Evolutionary conservation across 2,888 invertebrate species (phyloP).

Genomic region (Meghimatium bilineatum): DNA sequence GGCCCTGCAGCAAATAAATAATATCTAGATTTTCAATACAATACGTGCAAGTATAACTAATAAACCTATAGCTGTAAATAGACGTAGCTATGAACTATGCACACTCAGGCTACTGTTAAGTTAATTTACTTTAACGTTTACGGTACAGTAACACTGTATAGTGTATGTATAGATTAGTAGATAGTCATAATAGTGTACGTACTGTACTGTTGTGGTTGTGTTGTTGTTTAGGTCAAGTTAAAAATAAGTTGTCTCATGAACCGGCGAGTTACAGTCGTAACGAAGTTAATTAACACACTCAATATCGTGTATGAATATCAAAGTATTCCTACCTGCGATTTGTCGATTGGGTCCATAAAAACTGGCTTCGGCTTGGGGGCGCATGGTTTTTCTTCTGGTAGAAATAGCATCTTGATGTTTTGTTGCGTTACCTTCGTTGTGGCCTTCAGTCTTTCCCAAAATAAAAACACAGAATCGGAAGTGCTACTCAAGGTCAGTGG

Average conservation of each 20-base stretch:
- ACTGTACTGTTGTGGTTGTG: too few relatives aligned
- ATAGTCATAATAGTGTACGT: too few relatives aligned
- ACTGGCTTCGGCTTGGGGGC: conserved; percentile 30
- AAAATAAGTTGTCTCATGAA: not conserved
- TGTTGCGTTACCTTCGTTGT: conserved; percentile 19
- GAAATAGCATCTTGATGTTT: conserved; percentile 18
- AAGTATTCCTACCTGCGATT: conserved; percentile 44
- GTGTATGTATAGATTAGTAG: too few relatives aligned
- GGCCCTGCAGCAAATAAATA: too few relatives aligned
- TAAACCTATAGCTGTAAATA: too few relatives aligned
- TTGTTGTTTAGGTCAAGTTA: too few relatives aligned
- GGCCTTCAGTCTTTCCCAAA: conserved; percentile 22
- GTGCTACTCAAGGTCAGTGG: conserved; percentile 51
- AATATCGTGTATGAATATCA: not conserved
- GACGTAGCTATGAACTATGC: too few relatives aligned
- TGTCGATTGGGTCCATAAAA: conserved; percentile 51
- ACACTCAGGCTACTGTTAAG: too few relatives aligned
- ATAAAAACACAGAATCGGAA: conserved; percentile 36
- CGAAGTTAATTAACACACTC: conserved; percentile 15
- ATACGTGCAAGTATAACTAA: too few relatives aligned
- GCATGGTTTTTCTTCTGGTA: conserved; percentile 35
- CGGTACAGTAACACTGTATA: too few relatives aligned
- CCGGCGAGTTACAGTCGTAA: not conserved
- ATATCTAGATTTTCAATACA: too few relatives aligned
- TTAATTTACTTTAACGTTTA: too few relatives aligned